phyloP scores from a whole-genome alignment of 2,888 invertebrate species.

The Zygaena filipendulae region DNA sequence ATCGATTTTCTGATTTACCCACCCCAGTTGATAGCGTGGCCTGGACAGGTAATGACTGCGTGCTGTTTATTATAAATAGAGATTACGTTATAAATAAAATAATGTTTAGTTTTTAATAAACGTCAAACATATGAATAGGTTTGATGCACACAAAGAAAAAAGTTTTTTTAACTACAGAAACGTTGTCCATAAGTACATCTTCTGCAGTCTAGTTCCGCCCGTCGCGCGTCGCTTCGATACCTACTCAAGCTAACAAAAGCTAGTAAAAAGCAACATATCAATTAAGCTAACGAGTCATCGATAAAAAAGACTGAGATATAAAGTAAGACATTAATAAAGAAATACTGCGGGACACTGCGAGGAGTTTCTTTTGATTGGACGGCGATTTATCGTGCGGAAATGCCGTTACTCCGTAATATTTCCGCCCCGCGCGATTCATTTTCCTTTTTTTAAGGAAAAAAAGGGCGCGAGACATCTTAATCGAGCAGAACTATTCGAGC shows the following conservation, averaged over 20 bases:
- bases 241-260: too few species aligned
- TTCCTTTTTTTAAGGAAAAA: conserved; percentile 64
- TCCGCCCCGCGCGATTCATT: conserved; percentile 63
- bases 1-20: conserved; percentile 65
- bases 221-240: too few species aligned
- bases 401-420: conserved; percentile 66
- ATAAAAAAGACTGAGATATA: conserved; percentile 63
- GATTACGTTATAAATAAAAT: too few species aligned
- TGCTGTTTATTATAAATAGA: too few species aligned
- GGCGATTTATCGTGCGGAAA: conserved; percentile 69
- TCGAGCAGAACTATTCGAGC: conserved; percentile 37
- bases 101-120: too few species aligned
- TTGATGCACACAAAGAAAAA: too few species aligned
- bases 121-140: too few species aligned
- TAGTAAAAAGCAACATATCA: conserved; percentile 26
- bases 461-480: conserved; percentile 66
- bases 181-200: too few species aligned
- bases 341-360: conserved; percentile 42
- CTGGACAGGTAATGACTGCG: conserved; percentile 50
- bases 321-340: conserved; percentile 64
- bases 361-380: conserved; percentile 64
- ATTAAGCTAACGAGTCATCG: conserved; percentile 49
- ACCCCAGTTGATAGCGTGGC: conserved; percentile 51
- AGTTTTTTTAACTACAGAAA: too few species aligned
- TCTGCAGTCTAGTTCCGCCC: too few species aligned